Percentiles rank a stretch among this genome's conserved stretches.
Conservation (phyloP, 2,888 invertebrate species). For the Rhagonycha lutea region DNA sequence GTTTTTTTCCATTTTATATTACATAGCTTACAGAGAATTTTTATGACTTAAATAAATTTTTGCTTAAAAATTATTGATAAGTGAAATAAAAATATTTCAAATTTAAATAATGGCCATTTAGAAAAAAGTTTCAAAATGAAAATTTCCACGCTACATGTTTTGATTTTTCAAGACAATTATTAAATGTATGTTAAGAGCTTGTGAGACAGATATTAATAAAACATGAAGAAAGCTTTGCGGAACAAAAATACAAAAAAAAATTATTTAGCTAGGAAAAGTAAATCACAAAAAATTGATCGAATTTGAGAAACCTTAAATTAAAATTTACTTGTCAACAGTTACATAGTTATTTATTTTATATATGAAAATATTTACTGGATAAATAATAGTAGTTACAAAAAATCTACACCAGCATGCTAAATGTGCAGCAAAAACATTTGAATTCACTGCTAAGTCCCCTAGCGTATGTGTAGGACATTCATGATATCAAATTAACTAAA, state of each 20-base stretch:
- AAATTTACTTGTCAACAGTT: constrained; percentile 33
- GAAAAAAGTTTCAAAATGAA: neutral
- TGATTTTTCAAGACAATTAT: neutral
- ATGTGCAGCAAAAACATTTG: constrained; percentile 34
- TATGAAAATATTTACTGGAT: constrained; percentile 36
- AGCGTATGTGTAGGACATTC: constrained; percentile 36
- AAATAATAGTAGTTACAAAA: constrained; percentile 33
- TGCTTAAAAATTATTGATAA: neutral
- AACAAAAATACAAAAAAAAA: constrained; percentile 11
- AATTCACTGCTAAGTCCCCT: constrained; percentile 37
- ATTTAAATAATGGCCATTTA: neutral
- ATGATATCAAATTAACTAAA: constrained; percentile 36
- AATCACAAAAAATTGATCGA: constrained; percentile 28
- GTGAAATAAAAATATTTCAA: neutral
- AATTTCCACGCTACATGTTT: neutral
- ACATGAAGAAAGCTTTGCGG: constrained; percentile 7
- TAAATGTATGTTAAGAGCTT: neutral
- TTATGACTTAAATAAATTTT: neutral
- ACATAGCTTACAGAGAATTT: constrained; percentile 15
- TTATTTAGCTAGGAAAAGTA: constrained; percentile 17
- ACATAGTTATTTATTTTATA: constrained; percentile 32
- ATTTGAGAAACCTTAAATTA: constrained; percentile 16
- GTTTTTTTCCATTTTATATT: constrained; percentile 16
- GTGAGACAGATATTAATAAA: constrained; percentile 5
- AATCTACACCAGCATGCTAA: constrained; percentile 33